Base-by-base conservation (phyloP, 2,888 invertebrate species). In the Marronus borbonicus region DNA sequence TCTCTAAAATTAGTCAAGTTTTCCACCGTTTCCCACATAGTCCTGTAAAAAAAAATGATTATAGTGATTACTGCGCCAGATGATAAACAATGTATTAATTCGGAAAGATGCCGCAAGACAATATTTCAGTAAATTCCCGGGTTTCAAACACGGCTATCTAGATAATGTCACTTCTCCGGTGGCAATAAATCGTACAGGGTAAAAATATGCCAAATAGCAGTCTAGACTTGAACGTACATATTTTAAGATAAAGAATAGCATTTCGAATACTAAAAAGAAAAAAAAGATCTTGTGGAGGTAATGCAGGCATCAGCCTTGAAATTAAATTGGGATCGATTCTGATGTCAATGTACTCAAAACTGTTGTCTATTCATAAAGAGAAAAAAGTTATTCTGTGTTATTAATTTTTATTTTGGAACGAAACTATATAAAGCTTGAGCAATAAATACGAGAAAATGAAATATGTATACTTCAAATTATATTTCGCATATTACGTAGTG, bases 181-280 rank as follows among this genome's bases (percentile, higher is more conserved):
- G 17, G 72, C 60, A 60, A 76, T 76, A 76, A 76, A 76, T 76
- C 68, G 28, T 20, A 36, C 20, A 50, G 66, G 50, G 39, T 5
- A 52, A 76, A 76, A 76, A 76, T 76, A 76, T 68, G 68, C 76
- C 68, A 66, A 66, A 68, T 76, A 76, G 36, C 8, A 76, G 76
- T 66, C 66, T 36, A 76, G 58, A 76, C 68, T 66, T 76, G 68
- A 76, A 44, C 76, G 68, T 76, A 76, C 76, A 76, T 76, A 76
- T 76, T 76, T 76, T 76, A 76, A 76, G 76, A 68, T 76, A 76
- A 76, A 68, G 68, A 58, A 76, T 55, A 58, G 58, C 58, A 28
- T 24, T 39, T 36, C 24, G 72, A 60, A 74, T 62, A 39, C 20
- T 20, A 68, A 28, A n/a, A 72, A 58, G 44, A 74, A 60, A 20